These are phyloP conservation scores for Conus ventricosus DNA, from an alignment of 1,140 invertebrate species.

Conservation along the genomic window DNA sequence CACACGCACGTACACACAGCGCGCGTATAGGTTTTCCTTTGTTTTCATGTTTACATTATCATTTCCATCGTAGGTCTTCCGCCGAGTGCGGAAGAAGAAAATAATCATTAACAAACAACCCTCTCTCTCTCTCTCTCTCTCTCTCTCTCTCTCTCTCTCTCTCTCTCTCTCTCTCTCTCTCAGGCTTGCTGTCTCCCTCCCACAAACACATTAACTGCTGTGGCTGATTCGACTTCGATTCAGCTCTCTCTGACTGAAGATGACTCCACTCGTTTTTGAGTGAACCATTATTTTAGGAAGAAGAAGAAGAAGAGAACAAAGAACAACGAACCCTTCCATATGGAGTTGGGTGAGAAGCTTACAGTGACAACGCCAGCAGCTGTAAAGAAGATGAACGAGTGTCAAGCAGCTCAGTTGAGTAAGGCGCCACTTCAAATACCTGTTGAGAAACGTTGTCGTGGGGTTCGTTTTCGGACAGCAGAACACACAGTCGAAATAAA, in stretches of 20 bases:
- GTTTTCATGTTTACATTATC: neutral
- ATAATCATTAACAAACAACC: neutral
- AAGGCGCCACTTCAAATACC: too few relatives aligned
- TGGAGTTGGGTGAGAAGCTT: too few relatives aligned
- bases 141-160: constrained; percentile 11
- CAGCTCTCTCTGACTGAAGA: neutral
- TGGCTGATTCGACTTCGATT: neutral
- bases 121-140: constrained; percentile 12
- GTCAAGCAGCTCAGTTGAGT: too few relatives aligned
- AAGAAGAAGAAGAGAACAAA: too few relatives aligned
- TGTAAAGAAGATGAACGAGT: too few relatives aligned
- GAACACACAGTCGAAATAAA: too few relatives aligned
- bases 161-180: constrained; percentile 12
- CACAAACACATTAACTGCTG: neutral
- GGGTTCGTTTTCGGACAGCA: too few relatives aligned
- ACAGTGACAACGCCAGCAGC: too few relatives aligned
- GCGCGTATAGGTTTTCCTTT: neutral
- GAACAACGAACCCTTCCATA: too few relatives aligned
- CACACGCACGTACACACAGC: neutral
- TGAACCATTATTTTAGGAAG: too few relatives aligned
- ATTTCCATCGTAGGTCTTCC: neutral
- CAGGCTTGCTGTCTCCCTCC: neutral
- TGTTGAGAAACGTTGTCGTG: too few relatives aligned
- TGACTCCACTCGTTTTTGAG: too few relatives aligned
- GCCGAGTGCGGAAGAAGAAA: neutral